Evolutionary conservation across 2,888 invertebrate species (phyloP).

Genomic region (Oxystoma pomonae): DNA sequence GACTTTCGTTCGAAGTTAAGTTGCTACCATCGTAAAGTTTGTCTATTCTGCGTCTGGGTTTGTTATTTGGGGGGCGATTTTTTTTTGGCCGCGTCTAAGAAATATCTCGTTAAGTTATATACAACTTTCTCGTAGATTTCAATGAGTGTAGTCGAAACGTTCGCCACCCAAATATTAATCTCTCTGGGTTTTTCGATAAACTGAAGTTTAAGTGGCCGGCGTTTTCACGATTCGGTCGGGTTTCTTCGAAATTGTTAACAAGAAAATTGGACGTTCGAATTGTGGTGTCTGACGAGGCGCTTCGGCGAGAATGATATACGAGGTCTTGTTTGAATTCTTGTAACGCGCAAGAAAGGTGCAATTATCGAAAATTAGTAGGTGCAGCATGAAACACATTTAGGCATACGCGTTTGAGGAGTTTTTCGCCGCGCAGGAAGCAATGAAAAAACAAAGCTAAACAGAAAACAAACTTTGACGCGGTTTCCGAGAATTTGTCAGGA

Average conservation of each 20-base stretch:
- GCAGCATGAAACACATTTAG: slow-evolving; percentile 8
- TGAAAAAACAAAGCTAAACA: neutral
- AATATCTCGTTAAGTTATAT: no score
- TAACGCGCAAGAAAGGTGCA: slow-evolving; percentile 28
- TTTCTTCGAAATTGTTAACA: slow-evolving; percentile 32
- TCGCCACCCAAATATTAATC: no score
- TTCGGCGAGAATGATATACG: slow-evolving; percentile 23
- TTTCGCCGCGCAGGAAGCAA: slow-evolving; percentile 5
- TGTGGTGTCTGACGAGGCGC: slow-evolving; percentile 25
- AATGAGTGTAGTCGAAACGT: no score
- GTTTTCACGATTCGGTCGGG: slow-evolving; percentile 11
- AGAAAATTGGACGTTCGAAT: slow-evolving; percentile 33
- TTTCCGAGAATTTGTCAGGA: no score
- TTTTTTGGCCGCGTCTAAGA: no score
- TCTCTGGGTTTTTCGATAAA: no score
- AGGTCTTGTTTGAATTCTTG: slow-evolving; percentile 27
- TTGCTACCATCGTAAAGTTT: no score
- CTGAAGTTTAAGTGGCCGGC: neutral
- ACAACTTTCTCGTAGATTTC: no score
- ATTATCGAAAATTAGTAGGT: slow-evolving; percentile 33
- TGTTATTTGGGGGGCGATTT: no score
- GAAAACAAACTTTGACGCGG: no score
- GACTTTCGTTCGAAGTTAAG: no score
- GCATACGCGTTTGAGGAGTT: neutral
- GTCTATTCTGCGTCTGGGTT: no score